Evolutionary conservation across 2,797 vertebrate genomes (phyloP).

Genomic region (Malurus leucopterus): DNA sequence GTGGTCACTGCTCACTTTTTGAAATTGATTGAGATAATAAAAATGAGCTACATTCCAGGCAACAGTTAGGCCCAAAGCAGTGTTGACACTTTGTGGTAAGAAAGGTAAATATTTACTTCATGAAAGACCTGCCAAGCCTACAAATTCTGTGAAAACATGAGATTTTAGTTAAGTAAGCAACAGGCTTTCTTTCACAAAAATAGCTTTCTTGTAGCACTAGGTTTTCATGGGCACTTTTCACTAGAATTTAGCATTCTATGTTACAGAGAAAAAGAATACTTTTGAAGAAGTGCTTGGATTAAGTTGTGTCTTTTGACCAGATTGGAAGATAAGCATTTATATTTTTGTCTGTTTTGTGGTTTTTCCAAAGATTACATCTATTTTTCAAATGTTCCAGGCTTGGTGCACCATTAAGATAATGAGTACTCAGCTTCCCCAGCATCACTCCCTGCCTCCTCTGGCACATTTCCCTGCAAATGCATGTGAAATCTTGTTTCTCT

Average conservation of each 20-base stretch:
- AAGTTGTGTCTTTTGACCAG: background rate
- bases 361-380: background rate
- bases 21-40: background rate
- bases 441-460: background rate
- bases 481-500: background rate
- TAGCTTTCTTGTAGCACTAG: background rate
- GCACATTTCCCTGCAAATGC: background rate
- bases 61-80: background rate
- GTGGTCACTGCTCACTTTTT: background rate
- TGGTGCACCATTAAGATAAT: background rate
- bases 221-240: background rate
- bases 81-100: background rate
- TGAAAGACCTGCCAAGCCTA: background rate
- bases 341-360: background rate
- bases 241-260: background rate
- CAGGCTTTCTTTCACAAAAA: conserved; percentile 12
- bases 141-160: background rate
- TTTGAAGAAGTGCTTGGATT: background rate
- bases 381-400: background rate
- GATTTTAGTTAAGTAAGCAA: background rate
- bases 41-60: background rate
- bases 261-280: background rate
- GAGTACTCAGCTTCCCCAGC: background rate
- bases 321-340: background rate
- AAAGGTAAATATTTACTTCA: conserved; percentile 15